Conservation (phyloP, 1,140 invertebrate species). For the Monochamus saltuarius region DNA sequence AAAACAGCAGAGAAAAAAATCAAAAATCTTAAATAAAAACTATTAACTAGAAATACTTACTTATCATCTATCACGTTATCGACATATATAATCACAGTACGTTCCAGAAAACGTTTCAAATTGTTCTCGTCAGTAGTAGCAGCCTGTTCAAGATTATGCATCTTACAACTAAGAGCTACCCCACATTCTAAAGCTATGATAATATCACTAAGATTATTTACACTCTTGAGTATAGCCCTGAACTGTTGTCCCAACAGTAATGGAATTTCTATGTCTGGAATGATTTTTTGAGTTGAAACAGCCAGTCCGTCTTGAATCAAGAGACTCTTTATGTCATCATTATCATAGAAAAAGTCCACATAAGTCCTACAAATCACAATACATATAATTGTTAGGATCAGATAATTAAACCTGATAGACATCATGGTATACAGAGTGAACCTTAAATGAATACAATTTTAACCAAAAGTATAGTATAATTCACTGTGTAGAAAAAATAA, state of each 20-base stretch:
- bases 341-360: slow-evolving; percentile 57
- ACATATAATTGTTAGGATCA: too few relatives aligned
- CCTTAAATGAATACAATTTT: too few relatives aligned
- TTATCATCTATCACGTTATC: slow-evolving; percentile 53
- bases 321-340: slow-evolving; percentile 48
- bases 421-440: too few relatives aligned
- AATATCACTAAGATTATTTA: slow-evolving; percentile 39
- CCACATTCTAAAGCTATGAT: slow-evolving; percentile 36
- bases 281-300: background rate
- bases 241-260: slow-evolving; percentile 43
- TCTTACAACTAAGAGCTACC: slow-evolving; percentile 30
- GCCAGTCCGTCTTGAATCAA: slow-evolving; percentile 55
- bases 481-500: too few relatives aligned
- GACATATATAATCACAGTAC: slow-evolving; percentile 58
- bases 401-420: too few relatives aligned
- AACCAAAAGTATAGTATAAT: too few relatives aligned
- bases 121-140: slow-evolving; percentile 35
- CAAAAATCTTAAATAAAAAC: background rate
- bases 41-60: slow-evolving; percentile 12
- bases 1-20: too few relatives aligned
- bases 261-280: slow-evolving; percentile 32
- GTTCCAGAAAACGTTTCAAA: slow-evolving; percentile 49
- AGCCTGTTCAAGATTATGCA: slow-evolving; percentile 40
- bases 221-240: slow-evolving; percentile 32
- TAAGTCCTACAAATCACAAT: slow-evolving; percentile 48